Evolutionary conservation across 1,140 invertebrate genomes (phyloP), one percentile per base, ranked within the genome.

Genomic region (Trichonephila clavipes): DNA sequence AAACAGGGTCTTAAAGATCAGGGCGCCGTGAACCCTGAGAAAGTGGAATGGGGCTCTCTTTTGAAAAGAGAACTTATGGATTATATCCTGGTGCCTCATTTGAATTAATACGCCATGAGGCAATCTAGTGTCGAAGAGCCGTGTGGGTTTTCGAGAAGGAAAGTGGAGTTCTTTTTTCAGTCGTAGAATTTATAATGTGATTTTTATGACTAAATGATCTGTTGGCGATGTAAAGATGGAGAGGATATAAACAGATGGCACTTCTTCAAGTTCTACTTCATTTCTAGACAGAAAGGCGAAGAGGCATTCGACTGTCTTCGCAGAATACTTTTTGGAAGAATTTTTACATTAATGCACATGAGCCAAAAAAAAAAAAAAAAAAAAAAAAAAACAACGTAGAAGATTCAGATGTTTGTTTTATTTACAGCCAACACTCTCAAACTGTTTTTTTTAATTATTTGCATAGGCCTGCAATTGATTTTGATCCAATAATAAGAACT

Each of bases 1-100:
- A 90, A 90, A 40, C 88, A 90, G 88, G 88, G 51, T 69, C 28
- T 44, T 90, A 90, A 90, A 90, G 88, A 90, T 64, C 87, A 88
- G 87, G 64, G 51, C 34, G 64, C 87, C 87, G 87, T 88, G 64
- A 88, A 88, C 87, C 19, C 88, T 12, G 66, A 81, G 69, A 81
- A 51, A 77, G 88, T 77, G 69, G 64, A 88, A 72, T 51, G 51
- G 51, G 34, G 69, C 51, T n/a, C 88, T 81, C 72, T 90, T 90
- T 77, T 58, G 12, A 72, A 72, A 72, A 51, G 64, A 51, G 64
- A 24, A 24, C 69, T 18, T 40, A 19, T 44, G n/a, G 64, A 16
- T 28, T 24, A 6, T 34, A 28, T 77, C 28, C 18, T 77, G 28
- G 14, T 16, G 18, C 28, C 18, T 18, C 8, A 14, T 24, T 5